A percentile compares a stretch with the other conserved stretches of the same genome.
These are phyloP conservation scores for Tanaodytes sp. DNA, from an alignment of 2,888 invertebrate genomes.

Conservation along the genomic window DNA sequence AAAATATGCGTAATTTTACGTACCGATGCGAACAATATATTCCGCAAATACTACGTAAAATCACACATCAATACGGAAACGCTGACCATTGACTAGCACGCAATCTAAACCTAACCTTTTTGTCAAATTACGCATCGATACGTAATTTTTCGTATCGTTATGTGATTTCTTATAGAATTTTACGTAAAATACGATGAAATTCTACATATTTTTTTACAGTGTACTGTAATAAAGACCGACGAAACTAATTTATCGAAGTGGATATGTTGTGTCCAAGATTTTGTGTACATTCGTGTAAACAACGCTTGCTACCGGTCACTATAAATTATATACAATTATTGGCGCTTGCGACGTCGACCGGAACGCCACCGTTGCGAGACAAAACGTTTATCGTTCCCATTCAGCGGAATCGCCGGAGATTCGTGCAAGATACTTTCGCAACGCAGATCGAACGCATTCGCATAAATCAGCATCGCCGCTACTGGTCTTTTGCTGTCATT, in stretches of 20 bases:
- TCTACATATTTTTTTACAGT: no score
- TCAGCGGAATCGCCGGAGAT: conserved; percentile 37
- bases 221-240: no score
- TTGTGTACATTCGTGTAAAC: conserved; percentile 36
- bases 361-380: conserved; percentile 50
- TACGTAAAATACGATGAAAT: no score
- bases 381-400: conserved; percentile 45
- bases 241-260: conserved; percentile 27
- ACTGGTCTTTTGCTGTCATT: conserved; percentile 30
- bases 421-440: conserved; percentile 46
- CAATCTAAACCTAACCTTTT: no score
- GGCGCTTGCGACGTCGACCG: conserved; percentile 36
- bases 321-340: conserved; percentile 47
- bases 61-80: no score
- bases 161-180: no score
- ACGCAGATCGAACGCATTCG: conserved; percentile 39
- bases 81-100: no score
- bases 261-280: conserved; percentile 35
- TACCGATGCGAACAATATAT: no score
- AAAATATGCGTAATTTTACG: no score
- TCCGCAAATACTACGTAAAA: no score
- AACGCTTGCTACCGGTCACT: conserved; percentile 11
- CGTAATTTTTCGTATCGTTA: no score
- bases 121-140: no score
- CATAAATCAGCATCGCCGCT: conserved; percentile 42